These are phyloP conservation scores for Erebia palarica DNA, from an alignment of 2,888 invertebrate genomes.

Conservation along the genomic window DNA sequence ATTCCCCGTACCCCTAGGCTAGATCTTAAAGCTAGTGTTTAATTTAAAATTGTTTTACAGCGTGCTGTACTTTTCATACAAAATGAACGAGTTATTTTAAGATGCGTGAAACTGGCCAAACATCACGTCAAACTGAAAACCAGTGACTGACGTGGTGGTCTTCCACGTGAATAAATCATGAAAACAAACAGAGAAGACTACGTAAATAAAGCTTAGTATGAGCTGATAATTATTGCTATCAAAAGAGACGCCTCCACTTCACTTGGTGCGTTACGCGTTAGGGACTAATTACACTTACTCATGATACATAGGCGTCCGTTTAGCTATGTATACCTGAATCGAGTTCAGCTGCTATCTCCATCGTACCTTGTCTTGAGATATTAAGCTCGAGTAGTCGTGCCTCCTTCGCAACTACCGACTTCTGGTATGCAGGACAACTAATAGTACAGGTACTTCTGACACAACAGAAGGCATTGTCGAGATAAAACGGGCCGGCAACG, in stretches of 20 bases:
- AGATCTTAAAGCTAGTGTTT: too few species aligned
- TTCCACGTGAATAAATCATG: too few species aligned
- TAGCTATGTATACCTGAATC: too few species aligned
- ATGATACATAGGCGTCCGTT: too few species aligned
- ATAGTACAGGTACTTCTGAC: slow-evolving; percentile 20
- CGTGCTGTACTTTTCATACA: slow-evolving; percentile 9
- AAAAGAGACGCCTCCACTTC: too few species aligned
- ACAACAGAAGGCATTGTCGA: slow-evolving; percentile 33
- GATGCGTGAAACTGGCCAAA: slow-evolving; percentile 67
- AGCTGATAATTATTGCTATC: too few species aligned
- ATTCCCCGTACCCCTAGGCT: too few species aligned
- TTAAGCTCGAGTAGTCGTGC: not conserved
- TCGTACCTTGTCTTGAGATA: not conserved
- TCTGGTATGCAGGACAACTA: slow-evolving; percentile 1
- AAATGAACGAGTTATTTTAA: slow-evolving; percentile 49
- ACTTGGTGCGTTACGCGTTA: too few species aligned
- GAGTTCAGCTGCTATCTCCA: too few species aligned
- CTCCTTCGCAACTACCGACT: not conserved
- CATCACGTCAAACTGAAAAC: slow-evolving; percentile 47
- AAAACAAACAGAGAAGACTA: too few species aligned
- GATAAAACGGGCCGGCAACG: slow-evolving; percentile 31
- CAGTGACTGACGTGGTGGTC: not conserved
- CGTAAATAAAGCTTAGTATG: too few species aligned
- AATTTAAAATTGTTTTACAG: not conserved
- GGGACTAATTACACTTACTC: too few species aligned